A percentile compares a stretch with the other conserved stretches of the same genome.
phyloP scores from a whole-genome alignment of 2,797 vertebrate genomes.

The Gastrophryne carolinensis region DNA sequence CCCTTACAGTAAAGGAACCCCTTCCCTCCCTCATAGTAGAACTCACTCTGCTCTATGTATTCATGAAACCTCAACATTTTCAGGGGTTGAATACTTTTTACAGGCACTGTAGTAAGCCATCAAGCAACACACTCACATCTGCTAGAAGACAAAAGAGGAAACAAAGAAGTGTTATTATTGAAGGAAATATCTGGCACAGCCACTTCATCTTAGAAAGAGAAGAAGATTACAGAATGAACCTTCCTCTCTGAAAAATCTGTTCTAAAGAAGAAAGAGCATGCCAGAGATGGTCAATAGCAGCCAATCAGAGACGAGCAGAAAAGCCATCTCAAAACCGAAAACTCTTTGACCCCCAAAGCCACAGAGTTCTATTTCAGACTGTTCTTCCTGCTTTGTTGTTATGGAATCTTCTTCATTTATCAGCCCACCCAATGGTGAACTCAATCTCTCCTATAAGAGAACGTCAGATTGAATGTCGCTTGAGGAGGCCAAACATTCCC shows the following conservation, averaged over 20 bases:
- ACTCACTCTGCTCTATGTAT: no score
- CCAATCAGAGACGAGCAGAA: neutral
- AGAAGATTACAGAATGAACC: neutral
- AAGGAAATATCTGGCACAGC: neutral
- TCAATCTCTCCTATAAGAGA: neutral
- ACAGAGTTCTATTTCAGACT: constrained; percentile 1
- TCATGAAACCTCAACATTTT: no score
- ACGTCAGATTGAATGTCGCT: neutral
- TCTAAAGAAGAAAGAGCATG: neutral
- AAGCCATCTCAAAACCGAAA: neutral
- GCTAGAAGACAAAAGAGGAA: no score
- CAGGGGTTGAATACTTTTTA: no score
- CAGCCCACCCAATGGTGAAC: neutral
- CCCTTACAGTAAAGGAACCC: no score
- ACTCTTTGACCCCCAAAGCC: constrained; percentile 25
- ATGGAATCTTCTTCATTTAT: neutral
- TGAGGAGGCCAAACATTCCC: neutral
- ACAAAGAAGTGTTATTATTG: neutral
- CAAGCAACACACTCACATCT: no score
- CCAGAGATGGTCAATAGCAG: neutral
- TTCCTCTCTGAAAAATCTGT: neutral
- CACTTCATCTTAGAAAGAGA: neutral
- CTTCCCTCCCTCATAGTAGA: no score
- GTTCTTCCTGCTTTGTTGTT: neutral
- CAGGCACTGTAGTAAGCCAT: no score